Conservation (phyloP, 23 tunicate genomes). For the Trididemnum miniatum region DNA sequence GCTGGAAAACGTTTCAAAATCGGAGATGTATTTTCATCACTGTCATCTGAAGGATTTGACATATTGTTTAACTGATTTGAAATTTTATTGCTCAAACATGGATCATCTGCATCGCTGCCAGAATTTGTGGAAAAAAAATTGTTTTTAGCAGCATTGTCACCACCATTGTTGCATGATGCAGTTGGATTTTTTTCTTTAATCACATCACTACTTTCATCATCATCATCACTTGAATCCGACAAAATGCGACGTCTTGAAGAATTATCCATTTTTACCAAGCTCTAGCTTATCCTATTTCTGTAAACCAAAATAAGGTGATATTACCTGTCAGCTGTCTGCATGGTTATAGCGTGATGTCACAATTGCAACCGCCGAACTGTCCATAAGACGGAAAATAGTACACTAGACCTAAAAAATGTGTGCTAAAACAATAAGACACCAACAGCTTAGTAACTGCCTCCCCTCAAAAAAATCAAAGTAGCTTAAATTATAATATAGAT, state of each 20-base stretch:
- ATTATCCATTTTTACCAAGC: no score
- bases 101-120: background rate
- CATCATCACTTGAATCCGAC: background rate
- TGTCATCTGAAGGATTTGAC: background rate
- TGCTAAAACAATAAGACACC: no score
- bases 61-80: background rate
- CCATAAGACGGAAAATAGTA: no score
- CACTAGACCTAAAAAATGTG: no score
- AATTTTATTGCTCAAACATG: background rate
- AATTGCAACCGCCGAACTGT: no score
- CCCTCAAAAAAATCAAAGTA: no score
- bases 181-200: background rate
- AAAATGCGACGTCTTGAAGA: background rate
- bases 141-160: background rate
- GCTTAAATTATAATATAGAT: no score
- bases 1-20: background rate
- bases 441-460: no score
- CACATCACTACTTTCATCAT: background rate
- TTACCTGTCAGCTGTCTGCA: no score
- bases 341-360: no score
- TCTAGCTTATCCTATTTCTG: no score
- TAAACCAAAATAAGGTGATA: no score
- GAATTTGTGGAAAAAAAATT: background rate
- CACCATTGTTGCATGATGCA: background rate
- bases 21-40: constrained; percentile 24